Percentiles rank a stretch among this genome's conserved stretches.
Evolutionary conservation across 2,888 invertebrate species (phyloP).

Genomic region (Agrotis clavis): DNA sequence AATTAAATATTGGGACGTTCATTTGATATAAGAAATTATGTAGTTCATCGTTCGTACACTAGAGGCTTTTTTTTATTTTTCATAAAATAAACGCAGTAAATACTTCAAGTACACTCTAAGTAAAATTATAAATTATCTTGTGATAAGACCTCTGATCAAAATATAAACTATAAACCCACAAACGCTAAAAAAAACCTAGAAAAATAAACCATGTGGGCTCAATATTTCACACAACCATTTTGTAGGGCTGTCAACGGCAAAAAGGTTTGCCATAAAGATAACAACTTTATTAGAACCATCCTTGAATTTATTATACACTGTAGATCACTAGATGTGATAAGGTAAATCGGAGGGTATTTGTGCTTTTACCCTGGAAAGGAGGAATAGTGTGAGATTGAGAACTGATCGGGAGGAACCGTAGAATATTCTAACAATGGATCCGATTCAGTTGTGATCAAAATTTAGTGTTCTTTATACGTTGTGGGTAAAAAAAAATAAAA

Average conservation of each 20-base stretch:
- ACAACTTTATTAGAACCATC: conserved; percentile 48
- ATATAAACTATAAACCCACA: conserved; percentile 19
- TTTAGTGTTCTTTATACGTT: too few species aligned
- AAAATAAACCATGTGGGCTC: conserved; percentile 15
- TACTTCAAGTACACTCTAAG: too few species aligned
- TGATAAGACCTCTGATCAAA: neutral
- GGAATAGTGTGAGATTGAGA: conserved; percentile 26
- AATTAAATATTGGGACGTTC: too few species aligned
- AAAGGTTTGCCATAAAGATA: conserved; percentile 60
- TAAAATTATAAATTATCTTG: too few species aligned
- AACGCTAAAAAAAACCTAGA: conserved; percentile 14
- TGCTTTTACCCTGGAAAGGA: conserved; percentile 26
- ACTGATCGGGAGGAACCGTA: neutral
- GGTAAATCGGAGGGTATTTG: conserved; percentile 39
- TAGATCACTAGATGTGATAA: conserved; percentile 50
- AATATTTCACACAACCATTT: conserved; percentile 51
- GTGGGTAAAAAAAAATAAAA: too few species aligned
- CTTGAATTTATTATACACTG: conserved; percentile 58
- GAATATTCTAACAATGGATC: conserved; percentile 7
- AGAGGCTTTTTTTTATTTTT: too few species aligned
- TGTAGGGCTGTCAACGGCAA: conserved; percentile 32
- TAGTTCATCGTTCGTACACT: too few species aligned
- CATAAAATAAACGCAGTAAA: too few species aligned
- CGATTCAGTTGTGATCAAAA: neutral
- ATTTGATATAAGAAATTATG: too few species aligned